These are phyloP conservation scores for Labroides dimidiatus DNA, from an alignment of 2,797 vertebrate species.

Conservation along the genomic window DNA sequence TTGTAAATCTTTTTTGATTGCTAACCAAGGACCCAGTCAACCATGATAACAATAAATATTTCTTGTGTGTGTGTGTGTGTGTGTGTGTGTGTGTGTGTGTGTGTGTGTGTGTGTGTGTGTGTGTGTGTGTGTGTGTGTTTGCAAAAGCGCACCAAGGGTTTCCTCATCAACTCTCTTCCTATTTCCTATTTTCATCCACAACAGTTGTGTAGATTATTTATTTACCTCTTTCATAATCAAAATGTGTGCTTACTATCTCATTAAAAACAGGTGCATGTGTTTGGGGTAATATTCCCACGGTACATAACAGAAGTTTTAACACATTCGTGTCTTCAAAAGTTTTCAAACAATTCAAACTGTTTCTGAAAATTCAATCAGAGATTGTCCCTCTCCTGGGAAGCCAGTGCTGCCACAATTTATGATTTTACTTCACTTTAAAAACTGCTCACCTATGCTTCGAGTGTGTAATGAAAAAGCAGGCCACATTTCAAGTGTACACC, in stretches of 20 bases:
- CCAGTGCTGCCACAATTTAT: not conserved
- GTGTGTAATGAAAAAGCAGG: not conserved
- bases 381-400: not conserved
- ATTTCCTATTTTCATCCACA: slow-evolving; percentile 38
- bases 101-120: too few relatives aligned
- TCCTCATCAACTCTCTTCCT: slow-evolving; percentile 26
- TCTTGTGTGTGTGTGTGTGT: slow-evolving; percentile 9
- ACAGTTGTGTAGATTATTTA: slow-evolving; percentile 36
- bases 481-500: not conserved
- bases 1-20: slow-evolving; percentile 58
- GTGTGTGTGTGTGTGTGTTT: slow-evolving; percentile 15
- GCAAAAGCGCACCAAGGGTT: not conserved
- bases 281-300: slow-evolving; percentile 1
- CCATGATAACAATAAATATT: slow-evolving; percentile 36
- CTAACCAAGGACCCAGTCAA: slow-evolving; percentile 51
- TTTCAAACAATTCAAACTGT: not conserved
- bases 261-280: slow-evolving; percentile 29
- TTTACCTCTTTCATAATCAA: slow-evolving; percentile 46
- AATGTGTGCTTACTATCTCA: slow-evolving; percentile 34
- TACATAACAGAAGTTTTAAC: not conserved
- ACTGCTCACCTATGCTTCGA: not conserved
- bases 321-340: not conserved
- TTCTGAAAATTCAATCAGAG: slow-evolving; percentile 4
- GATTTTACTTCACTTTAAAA: not conserved
- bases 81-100: too few relatives aligned